Evolutionary conservation across 1,140 invertebrate genomes (phyloP).

Genomic region (Dermatophagoides farinae): DNA sequence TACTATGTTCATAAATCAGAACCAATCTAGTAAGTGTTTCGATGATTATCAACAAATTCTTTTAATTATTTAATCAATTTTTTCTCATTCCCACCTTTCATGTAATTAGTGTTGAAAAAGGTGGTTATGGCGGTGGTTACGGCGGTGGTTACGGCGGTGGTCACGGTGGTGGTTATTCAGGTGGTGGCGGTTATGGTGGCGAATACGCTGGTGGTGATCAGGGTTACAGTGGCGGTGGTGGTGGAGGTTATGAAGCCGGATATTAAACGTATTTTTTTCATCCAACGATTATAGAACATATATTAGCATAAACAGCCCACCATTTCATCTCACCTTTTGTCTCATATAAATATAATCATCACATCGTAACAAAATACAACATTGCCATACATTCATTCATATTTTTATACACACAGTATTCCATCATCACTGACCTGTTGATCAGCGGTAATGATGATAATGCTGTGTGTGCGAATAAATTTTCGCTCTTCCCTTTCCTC

Average conservation of each 20-base stretch:
- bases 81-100: neutral
- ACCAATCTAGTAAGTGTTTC: neutral
- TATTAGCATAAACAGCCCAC: too few species aligned
- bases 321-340: too few species aligned
- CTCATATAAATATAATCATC: too few species aligned
- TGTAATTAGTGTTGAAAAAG: neutral
- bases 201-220: neutral
- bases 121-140: neutral
- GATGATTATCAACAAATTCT: neutral
- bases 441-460: too few species aligned
- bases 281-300: too few species aligned
- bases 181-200: neutral
- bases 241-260: neutral
- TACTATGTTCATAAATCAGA: neutral
- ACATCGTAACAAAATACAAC: too few species aligned
- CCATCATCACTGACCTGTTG: too few species aligned
- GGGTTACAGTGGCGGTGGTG: neutral
- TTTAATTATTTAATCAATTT: neutral
- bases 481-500: too few species aligned
- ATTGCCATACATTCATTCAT: too few species aligned
- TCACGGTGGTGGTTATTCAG: neutral
- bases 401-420: too few species aligned
- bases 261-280: too few species aligned
- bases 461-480: too few species aligned
- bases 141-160: neutral